Percentiles rank a stretch among this genome's conserved stretches.
phyloP scores from a whole-genome alignment of 2,888 invertebrate genomes.

The Rhodophaea formosa region DNA sequence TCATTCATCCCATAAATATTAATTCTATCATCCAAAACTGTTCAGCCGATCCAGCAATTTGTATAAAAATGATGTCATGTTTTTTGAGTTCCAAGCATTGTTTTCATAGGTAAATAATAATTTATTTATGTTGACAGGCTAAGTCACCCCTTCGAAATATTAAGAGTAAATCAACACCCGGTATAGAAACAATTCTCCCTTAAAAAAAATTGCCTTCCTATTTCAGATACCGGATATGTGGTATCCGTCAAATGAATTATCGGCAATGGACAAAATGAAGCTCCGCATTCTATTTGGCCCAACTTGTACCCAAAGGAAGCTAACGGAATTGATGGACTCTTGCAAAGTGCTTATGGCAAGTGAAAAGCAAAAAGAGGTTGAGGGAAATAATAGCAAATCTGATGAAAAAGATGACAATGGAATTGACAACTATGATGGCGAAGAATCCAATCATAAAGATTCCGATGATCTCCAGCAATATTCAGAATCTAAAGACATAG shows the following conservation, averaged over 20 bases:
- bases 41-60: no score
- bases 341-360: constrained; percentile 43
- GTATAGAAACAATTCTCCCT: no score
- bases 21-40: no score
- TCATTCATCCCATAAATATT: no score
- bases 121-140: no score
- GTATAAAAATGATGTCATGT: no score
- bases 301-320: constrained; percentile 58
- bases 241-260: constrained; percentile 45
- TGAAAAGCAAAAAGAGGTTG: neutral
- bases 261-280: constrained; percentile 59
- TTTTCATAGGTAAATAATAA: no score
- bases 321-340: constrained; percentile 45
- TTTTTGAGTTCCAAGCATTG: no score
- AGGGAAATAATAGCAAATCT: neutral
- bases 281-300: constrained; percentile 51
- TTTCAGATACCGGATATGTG: constrained; percentile 51
- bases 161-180: no score
- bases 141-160: no score
- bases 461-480: no score
- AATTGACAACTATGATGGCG: neutral
- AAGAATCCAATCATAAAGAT: constrained; percentile 11
- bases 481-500: neutral
- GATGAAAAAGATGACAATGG: neutral
- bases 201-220: neutral